Base-by-base conservation (phyloP, 2,113 vertebrate genomes). In the Barnardius zonarius region DNA sequence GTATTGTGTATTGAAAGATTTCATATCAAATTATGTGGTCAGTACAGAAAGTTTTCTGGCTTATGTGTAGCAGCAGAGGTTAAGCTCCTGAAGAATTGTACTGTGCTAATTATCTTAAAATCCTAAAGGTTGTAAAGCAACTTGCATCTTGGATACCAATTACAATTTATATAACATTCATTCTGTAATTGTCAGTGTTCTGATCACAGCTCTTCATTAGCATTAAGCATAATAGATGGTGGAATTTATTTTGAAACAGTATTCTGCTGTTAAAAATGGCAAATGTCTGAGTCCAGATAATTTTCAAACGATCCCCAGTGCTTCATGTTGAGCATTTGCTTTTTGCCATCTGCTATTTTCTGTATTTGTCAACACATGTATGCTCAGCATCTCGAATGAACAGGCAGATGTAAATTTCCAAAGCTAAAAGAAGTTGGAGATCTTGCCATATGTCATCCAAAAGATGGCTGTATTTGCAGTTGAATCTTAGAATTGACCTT, bases 321-420 rank as follows among this genome's bases (percentile, higher is more conserved):
- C 61, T 92, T 74, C n/a, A 17, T 13, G 28, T 35, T 83, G 83
- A 95, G 66, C 90, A 63, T 95, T 96, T 95, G 64, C 68, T 83
- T 95, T 96, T 81, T 94, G 92, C 90, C 93, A 94, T 96, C 93
- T 96, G 88, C 55, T 96, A 16, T 96, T 83, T 94, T 86, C 72
- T 92, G 28, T 87, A 8, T 97, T 96, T 93, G 88, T 95, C 82
- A 88, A 86, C 88, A 90, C 88, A 6, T 64, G 67, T 59, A 39
- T 52, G 31, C 59, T 81, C 25, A 88, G 68, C 61, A 81, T 96
- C 83, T 59, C 88, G 85, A 92, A 81, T 31, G 68, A 96, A 64
- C 54, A 81, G 73, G 80, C 92, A 90, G 79, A 92, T 86, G 61
- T 55, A 94, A 64, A 83, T 67, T 96, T 96, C 73, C 55, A 92